Percentiles rank a stretch among this genome's conserved stretches.
Conservation (phyloP, 1,140 invertebrate species). For the Orius insidiosus region DNA sequence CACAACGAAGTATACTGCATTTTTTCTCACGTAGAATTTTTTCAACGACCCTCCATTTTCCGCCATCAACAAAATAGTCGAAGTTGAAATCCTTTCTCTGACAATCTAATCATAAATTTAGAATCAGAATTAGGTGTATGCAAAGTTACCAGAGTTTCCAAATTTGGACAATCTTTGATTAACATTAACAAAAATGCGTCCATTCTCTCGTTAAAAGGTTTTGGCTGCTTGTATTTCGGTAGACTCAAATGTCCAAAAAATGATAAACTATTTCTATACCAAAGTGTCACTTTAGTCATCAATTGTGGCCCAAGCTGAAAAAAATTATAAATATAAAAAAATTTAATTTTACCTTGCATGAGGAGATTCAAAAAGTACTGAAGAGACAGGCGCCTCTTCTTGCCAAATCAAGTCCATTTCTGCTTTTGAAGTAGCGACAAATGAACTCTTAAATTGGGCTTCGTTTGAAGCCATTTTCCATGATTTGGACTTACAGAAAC, state of each 20-base stretch:
- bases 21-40: constrained; percentile 47
- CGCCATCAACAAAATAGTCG: constrained; percentile 56
- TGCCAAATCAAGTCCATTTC: constrained; percentile 31
- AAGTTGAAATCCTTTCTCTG: constrained; percentile 60
- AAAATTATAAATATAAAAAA: constrained; percentile 8
- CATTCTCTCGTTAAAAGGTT: constrained; percentile 43
- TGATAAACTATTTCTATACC: constrained; percentile 35
- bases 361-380: constrained; percentile 30
- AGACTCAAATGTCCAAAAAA: constrained; percentile 44
- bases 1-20: constrained; percentile 52
- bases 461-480: constrained; percentile 26
- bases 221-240: constrained; percentile 37
- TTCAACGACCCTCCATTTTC: constrained; percentile 42
- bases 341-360: constrained; percentile 25
- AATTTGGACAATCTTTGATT: constrained; percentile 36
- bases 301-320: constrained; percentile 29
- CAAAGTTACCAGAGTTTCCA: constrained; percentile 40
- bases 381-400: constrained; percentile 30
- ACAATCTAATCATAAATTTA: constrained; percentile 42
- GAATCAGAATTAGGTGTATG: not conserved
- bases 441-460: constrained; percentile 27
- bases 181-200: constrained; percentile 43
- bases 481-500: constrained; percentile 20
- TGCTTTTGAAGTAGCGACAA: constrained; percentile 21
- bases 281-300: constrained; percentile 34